These are phyloP conservation scores for Drosophila kepulauana DNA, from an alignment of 1,140 invertebrate genomes.

Conservation along the genomic window DNA sequence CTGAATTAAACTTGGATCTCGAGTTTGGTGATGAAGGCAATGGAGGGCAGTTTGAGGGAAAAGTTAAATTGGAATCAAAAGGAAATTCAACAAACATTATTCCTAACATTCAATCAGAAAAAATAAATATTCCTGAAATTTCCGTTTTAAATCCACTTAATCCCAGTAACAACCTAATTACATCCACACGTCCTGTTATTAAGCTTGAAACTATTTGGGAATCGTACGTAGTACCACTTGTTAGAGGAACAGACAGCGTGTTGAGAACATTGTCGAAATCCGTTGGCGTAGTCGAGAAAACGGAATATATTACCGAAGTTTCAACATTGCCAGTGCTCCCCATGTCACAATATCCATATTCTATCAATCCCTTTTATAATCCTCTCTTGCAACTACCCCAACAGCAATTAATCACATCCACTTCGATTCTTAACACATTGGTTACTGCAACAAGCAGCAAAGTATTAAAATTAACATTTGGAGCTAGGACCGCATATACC, in stretches of 20 bases:
- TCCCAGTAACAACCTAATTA: constrained; percentile 86
- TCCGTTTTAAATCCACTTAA: constrained; percentile 32
- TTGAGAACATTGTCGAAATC: constrained; percentile 91
- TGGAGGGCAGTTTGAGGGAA: constrained; percentile 88
- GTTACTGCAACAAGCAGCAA: constrained; percentile 93
- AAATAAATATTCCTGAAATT: constrained; percentile 25
- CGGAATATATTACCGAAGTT: constrained; percentile 90
- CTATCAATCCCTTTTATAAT: constrained; percentile 86
- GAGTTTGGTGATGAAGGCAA: constrained; percentile 93
- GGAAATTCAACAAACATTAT: constrained; percentile 46
- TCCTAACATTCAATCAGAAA: constrained; percentile 32
- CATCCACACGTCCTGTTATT: constrained; percentile 91
- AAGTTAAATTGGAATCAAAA: constrained; percentile 66
- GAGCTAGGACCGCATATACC: constrained; percentile 94
- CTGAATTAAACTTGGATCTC: constrained; percentile 93
- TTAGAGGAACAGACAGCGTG: constrained; percentile 90
- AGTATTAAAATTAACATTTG: constrained; percentile 93
- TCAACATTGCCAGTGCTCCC: constrained; percentile 88
- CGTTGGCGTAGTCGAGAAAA: constrained; percentile 90
- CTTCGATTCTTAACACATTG: constrained; percentile 91
- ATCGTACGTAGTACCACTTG: constrained; percentile 91
- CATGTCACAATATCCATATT: constrained; percentile 84
- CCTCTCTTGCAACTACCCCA: constrained; percentile 82
- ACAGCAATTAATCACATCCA: constrained; percentile 92
- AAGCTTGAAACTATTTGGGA: constrained; percentile 92